phyloP scores from a whole-genome alignment of 2,113 vertebrate genomes.

The Carassius gibelio region DNA sequence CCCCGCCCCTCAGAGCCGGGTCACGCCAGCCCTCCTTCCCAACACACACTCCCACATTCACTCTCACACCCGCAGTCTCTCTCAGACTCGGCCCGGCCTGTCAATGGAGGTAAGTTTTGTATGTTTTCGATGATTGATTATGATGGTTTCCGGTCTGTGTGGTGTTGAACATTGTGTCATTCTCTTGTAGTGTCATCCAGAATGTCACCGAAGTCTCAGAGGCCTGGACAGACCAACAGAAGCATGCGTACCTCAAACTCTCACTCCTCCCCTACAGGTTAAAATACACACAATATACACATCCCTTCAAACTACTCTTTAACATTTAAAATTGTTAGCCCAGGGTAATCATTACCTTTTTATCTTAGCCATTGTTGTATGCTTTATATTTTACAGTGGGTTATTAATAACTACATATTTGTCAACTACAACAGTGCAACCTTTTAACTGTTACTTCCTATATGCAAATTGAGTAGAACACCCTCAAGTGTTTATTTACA shows the following conservation, averaged over 20 bases:
- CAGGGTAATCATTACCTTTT: too few species aligned
- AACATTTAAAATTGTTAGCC: too few species aligned
- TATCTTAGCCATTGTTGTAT: too few species aligned
- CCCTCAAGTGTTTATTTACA: too few species aligned
- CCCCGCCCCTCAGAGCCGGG: constrained; percentile 50
- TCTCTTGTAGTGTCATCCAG: constrained; percentile 77
- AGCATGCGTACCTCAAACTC: constrained; percentile 75
- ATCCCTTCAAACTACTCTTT: too few species aligned
- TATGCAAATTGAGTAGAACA: too few species aligned
- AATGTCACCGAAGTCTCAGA: constrained; percentile 89
- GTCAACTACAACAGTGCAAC: too few species aligned
- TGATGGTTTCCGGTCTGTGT: neutral
- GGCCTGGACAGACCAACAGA: constrained; percentile 81
- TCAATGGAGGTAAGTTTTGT: constrained; percentile 72
- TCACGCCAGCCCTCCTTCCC: constrained; percentile 58
- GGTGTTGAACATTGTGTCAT: neutral
- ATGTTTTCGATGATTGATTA: neutral
- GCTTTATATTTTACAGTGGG: too few species aligned
- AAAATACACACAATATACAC: neutral
- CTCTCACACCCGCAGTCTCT: constrained; percentile 76
- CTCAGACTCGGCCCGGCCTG: constrained; percentile 69
- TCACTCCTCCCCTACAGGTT: constrained; percentile 77
- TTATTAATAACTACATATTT: too few species aligned
- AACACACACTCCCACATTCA: constrained; percentile 69
- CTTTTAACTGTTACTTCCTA: too few species aligned